Evolutionary conservation across 2,888 invertebrate genomes (phyloP).

Genomic region (Pheosia gnoma): DNA sequence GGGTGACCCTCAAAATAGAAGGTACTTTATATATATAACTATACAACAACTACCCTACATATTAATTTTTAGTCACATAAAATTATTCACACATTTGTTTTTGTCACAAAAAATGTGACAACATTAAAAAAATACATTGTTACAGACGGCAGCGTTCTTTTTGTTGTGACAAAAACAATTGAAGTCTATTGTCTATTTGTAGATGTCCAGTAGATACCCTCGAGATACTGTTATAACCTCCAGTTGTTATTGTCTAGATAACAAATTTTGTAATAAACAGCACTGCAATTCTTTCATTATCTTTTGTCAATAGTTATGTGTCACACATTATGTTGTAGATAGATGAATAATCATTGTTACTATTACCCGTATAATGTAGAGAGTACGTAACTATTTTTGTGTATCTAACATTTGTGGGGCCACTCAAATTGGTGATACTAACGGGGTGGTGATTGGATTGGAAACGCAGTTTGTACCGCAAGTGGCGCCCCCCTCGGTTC

Average conservation of each 20-base stretch:
- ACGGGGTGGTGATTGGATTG: slow-evolving; percentile 62
- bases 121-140: background rate
- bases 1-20: slow-evolving; percentile 85
- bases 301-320: slow-evolving; percentile 23
- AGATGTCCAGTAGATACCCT: slow-evolving; percentile 26
- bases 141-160: background rate
- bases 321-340: slow-evolving; percentile 46
- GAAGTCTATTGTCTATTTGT: slow-evolving; percentile 24
- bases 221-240: slow-evolving; percentile 27
- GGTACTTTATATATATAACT: slow-evolving; percentile 73
- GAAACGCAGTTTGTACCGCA: slow-evolving; percentile 88
- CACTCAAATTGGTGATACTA: slow-evolving; percentile 36
- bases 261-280: slow-evolving; percentile 32
- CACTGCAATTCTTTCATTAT: slow-evolving; percentile 18
- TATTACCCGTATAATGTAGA: slow-evolving; percentile 37
- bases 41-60: slow-evolving; percentile 1
- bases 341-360: slow-evolving; percentile 28
- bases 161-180: slow-evolving; percentile 30
- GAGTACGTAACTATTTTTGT: slow-evolving; percentile 47
- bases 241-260: slow-evolving; percentile 29
- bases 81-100: background rate
- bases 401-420: slow-evolving; percentile 44
- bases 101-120: slow-evolving; percentile 2
- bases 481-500: slow-evolving; percentile 93
- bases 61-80: background rate